A percentile compares a stretch with the other conserved stretches of the same genome.
phyloP scores from a whole-genome alignment of 2,888 invertebrate genomes.

The Melanostoma scalare region DNA sequence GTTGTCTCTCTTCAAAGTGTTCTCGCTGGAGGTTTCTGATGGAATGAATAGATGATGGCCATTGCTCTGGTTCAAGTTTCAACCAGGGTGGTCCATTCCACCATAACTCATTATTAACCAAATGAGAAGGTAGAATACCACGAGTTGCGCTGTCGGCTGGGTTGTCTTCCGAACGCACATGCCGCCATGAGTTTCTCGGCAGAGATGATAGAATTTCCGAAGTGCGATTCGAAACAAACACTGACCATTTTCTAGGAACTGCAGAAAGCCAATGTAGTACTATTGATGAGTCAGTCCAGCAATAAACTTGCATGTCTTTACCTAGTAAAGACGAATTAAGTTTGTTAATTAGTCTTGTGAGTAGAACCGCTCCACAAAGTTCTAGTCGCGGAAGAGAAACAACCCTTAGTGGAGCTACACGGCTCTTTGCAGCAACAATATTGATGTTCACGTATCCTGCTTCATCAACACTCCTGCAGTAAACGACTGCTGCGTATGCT shows the following conservation, averaged over 20 bases:
- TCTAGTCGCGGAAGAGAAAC: constrained; percentile 10
- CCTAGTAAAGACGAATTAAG: constrained; percentile 44
- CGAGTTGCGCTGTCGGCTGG: constrained; percentile 7
- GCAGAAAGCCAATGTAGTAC: constrained; percentile 24
- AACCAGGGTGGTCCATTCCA: neutral
- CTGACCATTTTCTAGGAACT: constrained; percentile 8
- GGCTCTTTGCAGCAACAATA: neutral
- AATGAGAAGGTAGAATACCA: neutral
- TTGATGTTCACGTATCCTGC: neutral
- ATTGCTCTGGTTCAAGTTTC: neutral
- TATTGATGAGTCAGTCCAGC: constrained; percentile 3
- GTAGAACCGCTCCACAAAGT: constrained; percentile 8
- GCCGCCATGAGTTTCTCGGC: neutral
- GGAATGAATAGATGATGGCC: neutral
- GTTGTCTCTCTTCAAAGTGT: neutral
- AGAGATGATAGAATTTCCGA: constrained; percentile 19
- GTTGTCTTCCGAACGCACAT: neutral
- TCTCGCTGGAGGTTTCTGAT: neutral
- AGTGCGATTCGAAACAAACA: constrained; percentile 11
- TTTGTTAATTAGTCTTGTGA: constrained; percentile 24
- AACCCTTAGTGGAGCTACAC: neutral
- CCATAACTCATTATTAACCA: neutral
- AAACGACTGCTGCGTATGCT: constrained; percentile 49
- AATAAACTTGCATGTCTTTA: constrained; percentile 26
- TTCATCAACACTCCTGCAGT: constrained; percentile 25